These are phyloP conservation scores for Dasysyrphus albostriatus DNA, from an alignment of 2,888 invertebrate genomes.

Conservation along the genomic window DNA sequence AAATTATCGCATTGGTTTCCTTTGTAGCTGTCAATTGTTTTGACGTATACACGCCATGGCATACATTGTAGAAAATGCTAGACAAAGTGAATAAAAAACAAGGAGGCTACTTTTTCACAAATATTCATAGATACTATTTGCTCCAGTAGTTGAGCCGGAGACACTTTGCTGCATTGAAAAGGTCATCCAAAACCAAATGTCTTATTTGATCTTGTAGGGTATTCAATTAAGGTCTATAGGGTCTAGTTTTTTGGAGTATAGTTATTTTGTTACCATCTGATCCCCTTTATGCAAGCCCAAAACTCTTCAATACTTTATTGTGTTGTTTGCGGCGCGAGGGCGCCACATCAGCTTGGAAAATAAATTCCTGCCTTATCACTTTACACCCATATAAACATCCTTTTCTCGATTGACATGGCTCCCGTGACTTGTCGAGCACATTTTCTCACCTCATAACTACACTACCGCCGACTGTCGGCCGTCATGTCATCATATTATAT, in stretches of 20 bases:
- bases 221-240: too few species aligned
- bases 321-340: not conserved
- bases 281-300: not conserved
- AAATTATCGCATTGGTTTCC: slow-evolving; percentile 6
- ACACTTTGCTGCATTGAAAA: not conserved
- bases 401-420: slow-evolving; percentile 65
- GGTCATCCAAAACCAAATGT: too few species aligned
- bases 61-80: not conserved
- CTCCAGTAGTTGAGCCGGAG: not conserved
- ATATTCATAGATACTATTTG: too few species aligned
- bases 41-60: not conserved
- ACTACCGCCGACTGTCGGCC: slow-evolving; percentile 56
- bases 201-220: too few species aligned
- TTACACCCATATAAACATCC: slow-evolving; percentile 65
- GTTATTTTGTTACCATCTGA: not conserved
- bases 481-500: slow-evolving; percentile 29
- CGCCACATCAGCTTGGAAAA: not conserved
- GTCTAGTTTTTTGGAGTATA: too few species aligned
- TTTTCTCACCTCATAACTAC: slow-evolving; percentile 72
- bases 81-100: too few species aligned
- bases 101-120: not conserved
- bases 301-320: not conserved
- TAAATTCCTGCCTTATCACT: slow-evolving; percentile 32
- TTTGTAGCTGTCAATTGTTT: not conserved
- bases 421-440: slow-evolving; percentile 51